phyloP scores from a whole-genome alignment of 2,113 vertebrate genomes.

The Delphinus delphis region DNA sequence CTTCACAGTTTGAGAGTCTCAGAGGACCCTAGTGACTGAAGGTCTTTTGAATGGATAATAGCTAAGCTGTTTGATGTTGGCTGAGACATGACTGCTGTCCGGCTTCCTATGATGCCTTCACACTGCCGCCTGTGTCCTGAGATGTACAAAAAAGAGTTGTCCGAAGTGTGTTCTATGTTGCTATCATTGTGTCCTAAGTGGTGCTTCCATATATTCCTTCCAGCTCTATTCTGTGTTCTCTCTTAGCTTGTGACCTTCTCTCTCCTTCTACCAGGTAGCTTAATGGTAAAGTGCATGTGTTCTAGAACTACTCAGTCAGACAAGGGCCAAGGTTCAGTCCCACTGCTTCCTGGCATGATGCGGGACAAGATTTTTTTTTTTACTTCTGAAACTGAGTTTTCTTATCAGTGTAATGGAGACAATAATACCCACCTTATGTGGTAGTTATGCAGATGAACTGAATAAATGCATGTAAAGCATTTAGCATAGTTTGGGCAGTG shows the following conservation, averaged over 20 bases:
- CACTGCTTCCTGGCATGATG: not conserved
- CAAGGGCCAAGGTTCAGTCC: not conserved
- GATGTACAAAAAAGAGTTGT: not conserved
- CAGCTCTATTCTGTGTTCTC: not conserved
- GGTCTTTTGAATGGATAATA: not conserved
- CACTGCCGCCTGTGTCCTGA: not conserved
- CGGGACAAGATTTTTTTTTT: not conserved
- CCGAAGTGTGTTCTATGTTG: not conserved
- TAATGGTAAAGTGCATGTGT: not conserved
- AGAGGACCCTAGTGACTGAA: not conserved
- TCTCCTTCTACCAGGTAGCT: not conserved
- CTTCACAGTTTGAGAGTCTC: not conserved
- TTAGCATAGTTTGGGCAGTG: not conserved
- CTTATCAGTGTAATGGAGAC: not conserved
- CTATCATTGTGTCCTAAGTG: not conserved
- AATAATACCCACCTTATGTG: not conserved
- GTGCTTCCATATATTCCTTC: not conserved
- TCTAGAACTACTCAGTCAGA: not conserved
- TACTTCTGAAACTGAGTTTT: not conserved
- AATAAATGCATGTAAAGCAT: not conserved
- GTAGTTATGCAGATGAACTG: not conserved
- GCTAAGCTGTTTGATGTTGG: not conserved
- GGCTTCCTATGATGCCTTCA: not conserved
- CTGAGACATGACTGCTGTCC: not conserved
- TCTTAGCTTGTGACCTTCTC: not conserved